Evolutionary conservation across 1,140 invertebrate species (phyloP), one percentile per base, ranked within the genome.

Genomic region (Neelides sp.): DNA sequence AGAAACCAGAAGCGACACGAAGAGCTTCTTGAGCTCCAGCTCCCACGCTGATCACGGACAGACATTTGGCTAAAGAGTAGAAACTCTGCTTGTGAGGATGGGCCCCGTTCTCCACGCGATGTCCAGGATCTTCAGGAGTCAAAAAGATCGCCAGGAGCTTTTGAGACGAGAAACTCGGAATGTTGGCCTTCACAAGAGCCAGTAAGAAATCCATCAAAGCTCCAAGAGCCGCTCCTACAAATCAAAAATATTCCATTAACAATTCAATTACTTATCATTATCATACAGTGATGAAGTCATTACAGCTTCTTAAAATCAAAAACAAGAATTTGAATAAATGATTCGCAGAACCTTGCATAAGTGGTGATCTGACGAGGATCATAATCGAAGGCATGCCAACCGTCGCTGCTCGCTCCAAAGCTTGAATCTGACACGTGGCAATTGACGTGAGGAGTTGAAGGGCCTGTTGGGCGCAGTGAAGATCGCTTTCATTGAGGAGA

Each of bases 401-500:
- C 32, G 72, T 72, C 4, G 77, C 78, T 12, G 56, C 47, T 30
- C 46, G 34, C 17, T 61, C 57, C 15, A 87, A 67, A 12, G 82
- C 78, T 49, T 71, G 66, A n/a, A 80, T 77, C 65, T 82, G 77
- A 43, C 78, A 65, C 58, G 76, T 70, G 44, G 82, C 80, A 39
- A 86, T 78, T n/a, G 79, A 79, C 28, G 80, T 83, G 22, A 87
- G 71, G 32, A 89, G 69, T 23, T 78, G 77, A 37, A 90, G 73
- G 30, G 82, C 84, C 59, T 91, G 78, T 69, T 96, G 91, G 32
- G 93, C 91, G 61, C 96, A 91, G 69, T 97, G 91, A 28, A 98
- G 71, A 72, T 98, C 94, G 40, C 84, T 77, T 66, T 98, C 94
- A 62, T 80, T 88, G 44, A 98, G 76, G 20, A 98, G 70, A 32